Percentiles rank a stretch among this genome's conserved stretches.
Evolutionary conservation across 2,113 vertebrate species (phyloP).

Genomic region (Sinocyclocheilus maitianheensis): DNA sequence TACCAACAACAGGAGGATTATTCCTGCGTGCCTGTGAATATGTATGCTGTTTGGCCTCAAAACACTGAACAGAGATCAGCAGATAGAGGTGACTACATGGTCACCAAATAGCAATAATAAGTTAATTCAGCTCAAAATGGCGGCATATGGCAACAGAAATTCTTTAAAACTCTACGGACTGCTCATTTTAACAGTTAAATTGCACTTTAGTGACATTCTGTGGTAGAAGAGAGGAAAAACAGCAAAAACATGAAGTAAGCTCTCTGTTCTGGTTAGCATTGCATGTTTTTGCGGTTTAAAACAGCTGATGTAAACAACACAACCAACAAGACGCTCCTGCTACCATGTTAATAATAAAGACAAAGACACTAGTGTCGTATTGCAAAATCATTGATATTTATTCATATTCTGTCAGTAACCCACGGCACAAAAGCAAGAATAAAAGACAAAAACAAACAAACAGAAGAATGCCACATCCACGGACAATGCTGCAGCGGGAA

Average conservation of each 20-base stretch:
- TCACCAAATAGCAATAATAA: not conserved
- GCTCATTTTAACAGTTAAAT: not conserved
- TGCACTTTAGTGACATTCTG: constrained; percentile 35
- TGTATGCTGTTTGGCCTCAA: not conserved
- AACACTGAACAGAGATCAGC: constrained; percentile 2
- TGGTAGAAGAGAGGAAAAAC: constrained; percentile 30
- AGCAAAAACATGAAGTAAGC: not conserved
- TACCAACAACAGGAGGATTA: constrained; percentile 21
- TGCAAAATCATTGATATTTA: constrained; percentile 56
- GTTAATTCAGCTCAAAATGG: not conserved
- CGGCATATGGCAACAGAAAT: not conserved
- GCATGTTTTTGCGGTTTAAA: not conserved
- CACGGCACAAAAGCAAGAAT: constrained; percentile 44
- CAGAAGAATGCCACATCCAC: constrained; percentile 36
- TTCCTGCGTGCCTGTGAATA: not conserved
- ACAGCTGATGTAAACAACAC: not conserved
- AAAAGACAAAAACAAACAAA: constrained; percentile 32
- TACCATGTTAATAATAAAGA: not conserved
- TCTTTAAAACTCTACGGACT: not conserved
- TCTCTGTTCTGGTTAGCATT: not conserved
- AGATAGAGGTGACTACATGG: not conserved
- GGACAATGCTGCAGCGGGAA: constrained; percentile 9
- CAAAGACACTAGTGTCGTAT: not conserved
- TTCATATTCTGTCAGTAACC: constrained; percentile 51
- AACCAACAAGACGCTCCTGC: not conserved